Conservation (phyloP, 1,140 invertebrate genomes). For the Drosophila lacertosa region DNA sequence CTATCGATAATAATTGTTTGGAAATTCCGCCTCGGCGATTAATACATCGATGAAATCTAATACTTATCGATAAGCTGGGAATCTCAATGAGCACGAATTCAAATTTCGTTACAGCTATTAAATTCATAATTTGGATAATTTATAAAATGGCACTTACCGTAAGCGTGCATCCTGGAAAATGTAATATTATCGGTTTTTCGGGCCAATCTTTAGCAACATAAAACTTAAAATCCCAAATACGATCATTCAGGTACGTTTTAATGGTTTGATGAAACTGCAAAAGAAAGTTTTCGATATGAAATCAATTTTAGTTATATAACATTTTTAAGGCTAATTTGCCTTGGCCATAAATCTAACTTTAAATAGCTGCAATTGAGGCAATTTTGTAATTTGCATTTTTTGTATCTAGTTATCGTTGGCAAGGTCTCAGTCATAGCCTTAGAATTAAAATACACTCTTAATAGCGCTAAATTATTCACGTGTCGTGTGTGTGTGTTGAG, state of each 20-base stretch:
- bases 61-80: no score
- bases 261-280: conserved; percentile 93
- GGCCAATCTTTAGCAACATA: conserved; percentile 94
- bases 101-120: neutral
- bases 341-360: no score
- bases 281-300: conserved; percentile 23
- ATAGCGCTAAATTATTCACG: conserved; percentile 29
- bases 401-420: conserved; percentile 5
- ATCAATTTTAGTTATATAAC: neutral
- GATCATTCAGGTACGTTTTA: conserved; percentile 92
- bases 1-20: no score
- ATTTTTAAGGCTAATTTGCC: neutral
- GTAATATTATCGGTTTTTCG: conserved; percentile 91
- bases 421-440: conserved; percentile 25
- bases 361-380: neutral
- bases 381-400: neutral
- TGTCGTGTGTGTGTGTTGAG: conserved; percentile 11
- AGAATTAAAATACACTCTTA: conserved; percentile 23
- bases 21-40: no score
- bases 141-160: conserved; percentile 89
- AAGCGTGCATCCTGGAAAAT: conserved; percentile 93
- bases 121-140: no score
- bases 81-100: no score
- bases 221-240: conserved; percentile 94
- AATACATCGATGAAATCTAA: no score